Evolutionary conservation across 1,140 invertebrate species (phyloP).

Genomic region (Phthorimaea operculella): DNA sequence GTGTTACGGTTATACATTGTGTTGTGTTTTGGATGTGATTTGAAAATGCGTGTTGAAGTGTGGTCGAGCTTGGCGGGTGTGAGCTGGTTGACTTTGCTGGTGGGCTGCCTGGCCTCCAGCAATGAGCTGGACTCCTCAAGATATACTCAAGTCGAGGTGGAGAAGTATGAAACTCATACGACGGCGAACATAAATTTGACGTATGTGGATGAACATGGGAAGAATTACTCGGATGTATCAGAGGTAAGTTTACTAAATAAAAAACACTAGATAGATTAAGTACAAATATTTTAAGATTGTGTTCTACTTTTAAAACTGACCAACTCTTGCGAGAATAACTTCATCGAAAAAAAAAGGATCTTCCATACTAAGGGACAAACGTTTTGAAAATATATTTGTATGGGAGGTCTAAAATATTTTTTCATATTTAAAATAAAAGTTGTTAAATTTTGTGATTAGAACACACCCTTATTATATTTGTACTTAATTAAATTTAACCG

Average conservation of each 20-base stretch:
- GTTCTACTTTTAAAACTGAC: too few species aligned
- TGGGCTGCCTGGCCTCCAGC: conserved; percentile 43
- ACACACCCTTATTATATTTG: too few species aligned
- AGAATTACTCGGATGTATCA: conserved; percentile 45
- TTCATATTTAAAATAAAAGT: too few species aligned
- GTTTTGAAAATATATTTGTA: too few species aligned
- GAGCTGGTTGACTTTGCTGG: conserved; percentile 41
- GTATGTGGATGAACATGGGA: conserved; percentile 52
- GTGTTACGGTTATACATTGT: conserved; percentile 1
- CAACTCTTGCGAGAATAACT: too few species aligned
- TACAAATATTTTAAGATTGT: too few species aligned
- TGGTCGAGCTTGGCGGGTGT: conserved; percentile 45
- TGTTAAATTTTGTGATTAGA: too few species aligned
- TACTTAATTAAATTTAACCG: too few species aligned
- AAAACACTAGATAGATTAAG: too few species aligned
- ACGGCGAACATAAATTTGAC: conserved; percentile 55
- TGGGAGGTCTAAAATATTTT: too few species aligned
- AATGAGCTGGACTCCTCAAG: conserved; percentile 47
- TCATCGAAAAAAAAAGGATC: too few species aligned
- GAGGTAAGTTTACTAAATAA: conserved; percentile 36
- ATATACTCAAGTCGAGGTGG: conserved; percentile 36
- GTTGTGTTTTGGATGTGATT: conserved; percentile 12
- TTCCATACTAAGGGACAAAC: too few species aligned
- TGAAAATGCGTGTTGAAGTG: conserved; percentile 49
- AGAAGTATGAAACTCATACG: conserved; percentile 38